These are phyloP conservation scores for Propithecus deckenii DNA, from an alignment of 2,797 vertebrate genomes.

Conservation along the genomic window DNA sequence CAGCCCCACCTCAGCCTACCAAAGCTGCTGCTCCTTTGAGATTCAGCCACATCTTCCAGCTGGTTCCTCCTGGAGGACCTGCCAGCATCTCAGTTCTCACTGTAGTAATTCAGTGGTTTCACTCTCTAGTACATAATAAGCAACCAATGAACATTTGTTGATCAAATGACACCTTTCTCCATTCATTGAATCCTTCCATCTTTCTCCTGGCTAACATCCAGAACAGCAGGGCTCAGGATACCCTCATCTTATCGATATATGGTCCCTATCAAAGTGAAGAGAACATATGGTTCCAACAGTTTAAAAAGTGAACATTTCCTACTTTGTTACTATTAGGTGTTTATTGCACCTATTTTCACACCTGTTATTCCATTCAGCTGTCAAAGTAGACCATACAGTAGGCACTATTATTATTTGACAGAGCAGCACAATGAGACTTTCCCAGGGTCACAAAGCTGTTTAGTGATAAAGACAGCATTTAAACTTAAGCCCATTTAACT, in stretches of 20 bases:
- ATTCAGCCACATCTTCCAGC: background rate
- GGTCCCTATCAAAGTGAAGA: background rate
- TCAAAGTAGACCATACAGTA: background rate
- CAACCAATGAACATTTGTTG: too few species aligned
- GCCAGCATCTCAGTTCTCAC: background rate
- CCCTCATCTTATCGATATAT: background rate
- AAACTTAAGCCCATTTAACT: background rate
- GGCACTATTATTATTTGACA: background rate
- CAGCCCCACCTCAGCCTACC: rapidly evolving
- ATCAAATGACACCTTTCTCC: background rate
- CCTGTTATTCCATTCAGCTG: background rate
- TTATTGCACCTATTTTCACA: background rate
- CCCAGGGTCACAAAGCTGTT: background rate
- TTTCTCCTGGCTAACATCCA: background rate
- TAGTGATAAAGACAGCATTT: background rate
- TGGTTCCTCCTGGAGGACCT: background rate
- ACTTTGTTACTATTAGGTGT: background rate
- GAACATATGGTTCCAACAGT: background rate
- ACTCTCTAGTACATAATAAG: rapidly evolving
- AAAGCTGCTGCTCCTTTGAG: background rate
- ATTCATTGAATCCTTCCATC: rapidly evolving
- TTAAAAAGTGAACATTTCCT: background rate
- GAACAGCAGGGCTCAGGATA: background rate
- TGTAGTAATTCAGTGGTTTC: background rate
- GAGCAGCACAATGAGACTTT: background rate